Evolutionary conservation across 2,797 vertebrate genomes (phyloP).

Genomic region (Florisuga fusca): DNA sequence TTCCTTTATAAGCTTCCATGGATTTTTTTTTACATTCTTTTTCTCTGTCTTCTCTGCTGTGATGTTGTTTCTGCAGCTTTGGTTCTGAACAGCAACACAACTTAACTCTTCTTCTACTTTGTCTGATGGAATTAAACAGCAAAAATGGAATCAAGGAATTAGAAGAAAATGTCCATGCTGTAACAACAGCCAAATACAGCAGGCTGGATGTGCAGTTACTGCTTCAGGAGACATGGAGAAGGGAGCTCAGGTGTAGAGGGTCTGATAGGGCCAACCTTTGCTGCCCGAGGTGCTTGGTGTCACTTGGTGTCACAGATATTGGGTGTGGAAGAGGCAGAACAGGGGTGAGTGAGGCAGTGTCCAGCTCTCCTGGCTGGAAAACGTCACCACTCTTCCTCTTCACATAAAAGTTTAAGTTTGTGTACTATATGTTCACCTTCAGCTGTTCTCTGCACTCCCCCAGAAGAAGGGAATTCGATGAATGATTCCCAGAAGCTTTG

Average conservation of each 20-base stretch:
- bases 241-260: neutral
- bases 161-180: neutral
- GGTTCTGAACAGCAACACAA: neutral
- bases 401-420: neutral
- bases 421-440: neutral
- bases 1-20: neutral
- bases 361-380: neutral
- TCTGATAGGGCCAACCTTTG: neutral
- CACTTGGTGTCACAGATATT: neutral
- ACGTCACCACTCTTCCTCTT: neutral
- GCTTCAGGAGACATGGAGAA: neutral
- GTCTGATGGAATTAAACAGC: neutral
- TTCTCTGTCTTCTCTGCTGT: neutral
- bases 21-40: neutral
- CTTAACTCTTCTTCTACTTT: neutral
- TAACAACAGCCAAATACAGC: neutral
- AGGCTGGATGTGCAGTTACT: neutral
- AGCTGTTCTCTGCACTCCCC: neutral
- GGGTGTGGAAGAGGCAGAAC: neutral
- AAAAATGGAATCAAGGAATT: neutral
- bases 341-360: neutral
- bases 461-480: neutral
- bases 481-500: neutral
- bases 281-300: neutral
- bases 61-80: neutral